Conservation (phyloP, 2,113 vertebrate genomes). For the Oophaga pumilio region DNA sequence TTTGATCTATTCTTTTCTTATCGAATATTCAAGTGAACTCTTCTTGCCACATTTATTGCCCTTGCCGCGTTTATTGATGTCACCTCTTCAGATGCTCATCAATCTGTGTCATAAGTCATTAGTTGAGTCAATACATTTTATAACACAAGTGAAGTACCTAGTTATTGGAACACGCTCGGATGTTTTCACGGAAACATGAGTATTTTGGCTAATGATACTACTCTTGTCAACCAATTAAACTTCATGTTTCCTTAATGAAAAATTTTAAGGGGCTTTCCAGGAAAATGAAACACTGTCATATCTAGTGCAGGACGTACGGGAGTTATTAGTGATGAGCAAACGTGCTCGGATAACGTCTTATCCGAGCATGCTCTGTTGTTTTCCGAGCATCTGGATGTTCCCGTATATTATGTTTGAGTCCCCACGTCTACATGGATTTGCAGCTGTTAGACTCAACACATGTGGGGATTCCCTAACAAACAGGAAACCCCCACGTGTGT, state of each 20-base stretch:
- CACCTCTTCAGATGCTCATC: constrained; percentile 3
- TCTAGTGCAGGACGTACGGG: neutral
- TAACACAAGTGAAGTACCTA: neutral
- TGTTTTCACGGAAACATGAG: neutral
- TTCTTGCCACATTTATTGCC: neutral
- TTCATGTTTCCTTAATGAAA: neutral
- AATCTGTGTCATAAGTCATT: constrained; percentile 3
- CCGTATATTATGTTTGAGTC: too few species aligned
- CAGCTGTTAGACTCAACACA: too few species aligned
- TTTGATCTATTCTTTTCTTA: neutral
- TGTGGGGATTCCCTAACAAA: too few species aligned
- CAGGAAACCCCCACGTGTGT: too few species aligned
- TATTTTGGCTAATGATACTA: neutral
- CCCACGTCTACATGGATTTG: too few species aligned
- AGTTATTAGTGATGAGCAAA: too few species aligned
- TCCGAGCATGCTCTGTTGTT: too few species aligned
- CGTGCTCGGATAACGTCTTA: too few species aligned
- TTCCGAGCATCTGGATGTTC: too few species aligned
- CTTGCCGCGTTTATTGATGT: neutral
- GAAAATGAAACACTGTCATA: neutral
- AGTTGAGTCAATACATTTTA: neutral
- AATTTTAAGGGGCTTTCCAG: neutral
- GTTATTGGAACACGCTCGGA: neutral
- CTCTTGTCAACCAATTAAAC: neutral
- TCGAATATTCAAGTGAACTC: neutral